Percentiles rank a stretch among this genome's conserved stretches.
Evolutionary conservation across 35 echinoderm and acorn worm species (phyloP).

Genomic region (Amphiura filiformis): DNA sequence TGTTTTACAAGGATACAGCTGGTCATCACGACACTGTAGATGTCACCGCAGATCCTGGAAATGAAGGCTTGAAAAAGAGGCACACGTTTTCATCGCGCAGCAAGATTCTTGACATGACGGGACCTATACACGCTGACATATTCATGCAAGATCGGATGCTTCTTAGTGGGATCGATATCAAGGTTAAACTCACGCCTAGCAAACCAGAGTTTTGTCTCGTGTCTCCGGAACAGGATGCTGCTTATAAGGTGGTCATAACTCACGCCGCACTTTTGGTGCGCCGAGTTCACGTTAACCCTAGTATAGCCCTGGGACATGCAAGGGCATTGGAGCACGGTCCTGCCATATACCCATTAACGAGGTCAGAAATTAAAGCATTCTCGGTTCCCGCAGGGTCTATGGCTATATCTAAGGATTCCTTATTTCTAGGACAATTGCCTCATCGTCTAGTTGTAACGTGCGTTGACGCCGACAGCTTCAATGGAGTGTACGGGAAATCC

Average conservation of each 20-base stretch:
- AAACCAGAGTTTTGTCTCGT: constrained; percentile 38
- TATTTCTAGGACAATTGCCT: constrained; percentile 38
- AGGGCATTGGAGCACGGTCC: constrained; percentile 25
- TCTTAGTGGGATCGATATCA: constrained; percentile 36
- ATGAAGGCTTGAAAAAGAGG: constrained; percentile 51
- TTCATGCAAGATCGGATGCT: constrained; percentile 50
- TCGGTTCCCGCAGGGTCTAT: constrained; percentile 25
- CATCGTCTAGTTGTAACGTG: constrained; percentile 21
- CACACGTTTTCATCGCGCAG: constrained; percentile 1
- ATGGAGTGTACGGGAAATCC: constrained; percentile 26
- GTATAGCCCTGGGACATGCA: not conserved
- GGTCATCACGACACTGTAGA: constrained; percentile 46
- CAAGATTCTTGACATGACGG: constrained; percentile 41
- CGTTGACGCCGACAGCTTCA: constrained; percentile 29
- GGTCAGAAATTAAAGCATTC: constrained; percentile 8
- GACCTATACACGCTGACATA: constrained; percentile 56
- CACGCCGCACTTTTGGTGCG: constrained; percentile 25
- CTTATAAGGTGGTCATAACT: constrained; percentile 23
- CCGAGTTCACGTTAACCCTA: constrained; percentile 28
- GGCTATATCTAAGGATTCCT: not conserved
- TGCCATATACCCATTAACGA: constrained; percentile 12
- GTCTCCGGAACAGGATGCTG: not conserved
- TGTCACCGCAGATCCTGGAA: constrained; percentile 12
- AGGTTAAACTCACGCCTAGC: constrained; percentile 32
- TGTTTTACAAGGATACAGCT: constrained; percentile 81